These are phyloP conservation scores for Cathartes aura DNA, from an alignment of 2,113 vertebrate species.

Conservation along the genomic window DNA sequence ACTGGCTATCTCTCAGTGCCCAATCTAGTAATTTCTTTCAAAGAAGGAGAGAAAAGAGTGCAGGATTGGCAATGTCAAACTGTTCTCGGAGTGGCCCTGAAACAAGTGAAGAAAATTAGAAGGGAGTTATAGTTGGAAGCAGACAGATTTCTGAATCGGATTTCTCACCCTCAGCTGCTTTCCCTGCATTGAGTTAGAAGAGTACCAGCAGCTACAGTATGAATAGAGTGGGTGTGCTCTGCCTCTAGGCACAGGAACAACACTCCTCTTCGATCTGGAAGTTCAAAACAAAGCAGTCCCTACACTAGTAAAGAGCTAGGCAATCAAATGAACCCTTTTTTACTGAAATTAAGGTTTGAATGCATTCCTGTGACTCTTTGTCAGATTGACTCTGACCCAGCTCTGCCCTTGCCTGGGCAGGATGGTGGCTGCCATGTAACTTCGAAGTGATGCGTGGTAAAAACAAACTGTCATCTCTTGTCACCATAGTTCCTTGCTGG, in stretches of 20 bases:
- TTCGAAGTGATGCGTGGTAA: background rate
- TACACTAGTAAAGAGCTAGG: background rate
- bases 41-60: background rate
- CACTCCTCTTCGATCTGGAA: background rate
- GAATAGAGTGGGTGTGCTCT: background rate
- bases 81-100: background rate
- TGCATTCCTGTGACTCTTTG: background rate
- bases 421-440: background rate
- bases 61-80: background rate
- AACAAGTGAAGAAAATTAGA: background rate
- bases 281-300: background rate
- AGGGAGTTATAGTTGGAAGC: background rate
- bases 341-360: background rate
- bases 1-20: background rate
- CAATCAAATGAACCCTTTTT: background rate
- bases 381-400: background rate
- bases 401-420: background rate
- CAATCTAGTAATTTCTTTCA: background rate
- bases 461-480: background rate
- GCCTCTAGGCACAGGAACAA: background rate
- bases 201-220: background rate
- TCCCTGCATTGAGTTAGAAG: background rate
- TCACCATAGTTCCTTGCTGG: background rate
- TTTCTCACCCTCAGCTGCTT: background rate
- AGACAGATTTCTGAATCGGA: background rate